Percentiles rank a stretch among this genome's conserved stretches.
phyloP scores from a whole-genome alignment of 2,797 vertebrate genomes.

The Falco naumanni region DNA sequence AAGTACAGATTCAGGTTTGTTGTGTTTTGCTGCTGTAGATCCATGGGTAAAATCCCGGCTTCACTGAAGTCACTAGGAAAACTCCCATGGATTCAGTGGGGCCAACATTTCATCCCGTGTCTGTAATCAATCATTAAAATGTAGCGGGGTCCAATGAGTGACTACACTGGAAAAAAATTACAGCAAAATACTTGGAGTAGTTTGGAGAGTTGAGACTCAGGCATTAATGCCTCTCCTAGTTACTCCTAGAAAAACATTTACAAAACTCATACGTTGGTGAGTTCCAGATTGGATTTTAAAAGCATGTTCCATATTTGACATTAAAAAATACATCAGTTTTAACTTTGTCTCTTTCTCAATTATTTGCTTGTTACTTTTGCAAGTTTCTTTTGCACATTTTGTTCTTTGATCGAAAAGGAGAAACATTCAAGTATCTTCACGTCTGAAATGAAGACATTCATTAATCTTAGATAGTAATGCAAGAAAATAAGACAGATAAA shows the following conservation, averaged over 20 bases:
- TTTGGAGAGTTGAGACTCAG: constrained; percentile 51
- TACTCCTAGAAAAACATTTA: constrained; percentile 72
- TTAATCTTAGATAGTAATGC: background rate
- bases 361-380: background rate
- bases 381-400: background rate
- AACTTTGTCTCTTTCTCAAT: background rate
- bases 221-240: constrained; percentile 67
- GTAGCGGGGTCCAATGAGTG: constrained; percentile 53
- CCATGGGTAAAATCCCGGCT: background rate
- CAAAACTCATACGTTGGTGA: constrained; percentile 41
- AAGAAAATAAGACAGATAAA: constrained; percentile 34
- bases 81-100: background rate
- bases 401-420: background rate
- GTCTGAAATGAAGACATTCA: background rate
- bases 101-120: constrained; percentile 22
- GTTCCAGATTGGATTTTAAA: constrained; percentile 53
- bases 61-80: constrained; percentile 26
- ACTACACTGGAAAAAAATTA: constrained; percentile 58
- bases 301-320: background rate
- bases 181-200: constrained; percentile 50
- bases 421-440: background rate
- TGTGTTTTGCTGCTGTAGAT: constrained; percentile 47
- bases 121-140: constrained; percentile 75
- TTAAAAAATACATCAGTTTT: background rate
- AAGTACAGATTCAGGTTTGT: constrained; percentile 56